These are phyloP conservation scores for Nezara viridula DNA, from an alignment of 2,888 invertebrate genomes.

Conservation along the genomic window DNA sequence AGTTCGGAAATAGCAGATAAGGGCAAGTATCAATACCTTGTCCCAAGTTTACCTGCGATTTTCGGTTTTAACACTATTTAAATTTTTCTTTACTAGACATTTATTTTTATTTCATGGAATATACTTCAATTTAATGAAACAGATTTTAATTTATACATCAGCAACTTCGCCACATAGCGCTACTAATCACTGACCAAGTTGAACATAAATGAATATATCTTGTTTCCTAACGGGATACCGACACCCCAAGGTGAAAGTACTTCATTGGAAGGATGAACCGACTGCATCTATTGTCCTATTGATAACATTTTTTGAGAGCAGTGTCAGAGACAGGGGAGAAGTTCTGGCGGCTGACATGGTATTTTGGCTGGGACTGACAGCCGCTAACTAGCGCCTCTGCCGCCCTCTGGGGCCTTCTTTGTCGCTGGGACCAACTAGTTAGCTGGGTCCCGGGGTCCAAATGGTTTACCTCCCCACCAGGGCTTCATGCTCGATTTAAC, in stretches of 20 bases:
- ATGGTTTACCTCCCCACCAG: neutral
- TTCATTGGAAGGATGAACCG: neutral
- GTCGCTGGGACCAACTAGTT: neutral
- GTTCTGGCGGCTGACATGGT: neutral
- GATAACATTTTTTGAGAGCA: conserved; percentile 1
- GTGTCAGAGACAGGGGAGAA: neutral
- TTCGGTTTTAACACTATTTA: no score
- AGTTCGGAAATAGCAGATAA: no score
- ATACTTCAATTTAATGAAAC: no score
- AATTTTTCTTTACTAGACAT: no score
- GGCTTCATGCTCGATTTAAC: no score
- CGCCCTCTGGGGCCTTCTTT: neutral
- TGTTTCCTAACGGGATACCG: neutral
- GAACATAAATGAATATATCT: no score
- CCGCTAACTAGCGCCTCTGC: neutral
- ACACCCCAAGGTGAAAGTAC: neutral
- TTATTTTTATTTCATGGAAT: no score
- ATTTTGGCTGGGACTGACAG: neutral
- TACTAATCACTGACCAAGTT: no score
- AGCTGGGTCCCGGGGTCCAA: neutral
- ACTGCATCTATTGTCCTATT: conserved; percentile 1
- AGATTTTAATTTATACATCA: no score
- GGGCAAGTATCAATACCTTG: no score
- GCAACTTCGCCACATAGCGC: no score
- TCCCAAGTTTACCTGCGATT: no score